Conservation (phyloP, 1,140 invertebrate genomes). For the Dermatophagoides farinae region DNA sequence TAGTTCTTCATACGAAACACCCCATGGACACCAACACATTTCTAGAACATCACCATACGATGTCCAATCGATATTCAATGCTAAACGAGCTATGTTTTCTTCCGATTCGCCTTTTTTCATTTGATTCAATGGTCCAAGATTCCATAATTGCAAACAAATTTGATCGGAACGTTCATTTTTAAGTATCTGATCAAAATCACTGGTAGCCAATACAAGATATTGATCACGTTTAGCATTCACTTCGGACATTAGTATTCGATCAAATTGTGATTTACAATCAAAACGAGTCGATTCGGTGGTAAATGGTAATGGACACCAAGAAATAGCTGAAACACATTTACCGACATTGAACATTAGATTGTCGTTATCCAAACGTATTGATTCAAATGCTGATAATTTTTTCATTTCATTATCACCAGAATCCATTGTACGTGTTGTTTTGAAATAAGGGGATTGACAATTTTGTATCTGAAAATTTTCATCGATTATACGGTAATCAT, state of each 20-base stretch:
- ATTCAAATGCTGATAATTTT: not conserved
- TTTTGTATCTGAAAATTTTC: not conserved
- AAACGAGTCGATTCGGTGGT: not conserved
- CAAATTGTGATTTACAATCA: not conserved
- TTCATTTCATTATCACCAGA: not conserved
- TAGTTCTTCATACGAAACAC: not conserved
- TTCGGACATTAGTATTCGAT: not conserved
- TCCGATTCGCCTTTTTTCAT: not conserved
- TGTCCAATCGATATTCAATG: slow-evolving; percentile 33
- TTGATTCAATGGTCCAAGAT: slow-evolving; percentile 27
- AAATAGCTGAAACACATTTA: not conserved
- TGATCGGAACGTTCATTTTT: slow-evolving; percentile 25
- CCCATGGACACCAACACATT: slow-evolving; percentile 45
- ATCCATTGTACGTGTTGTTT: not conserved
- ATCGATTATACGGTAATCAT: not conserved
- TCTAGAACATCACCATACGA: slow-evolving; percentile 38
- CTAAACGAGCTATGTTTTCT: slow-evolving; percentile 24
- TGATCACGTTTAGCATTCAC: slow-evolving; percentile 20
- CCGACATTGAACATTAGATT: not conserved
- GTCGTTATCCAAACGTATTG: not conserved
- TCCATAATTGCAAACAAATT: slow-evolving; percentile 39
- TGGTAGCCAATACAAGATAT: slow-evolving; percentile 34
- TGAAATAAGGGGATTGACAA: not conserved
- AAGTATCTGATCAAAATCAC: slow-evolving; percentile 24
- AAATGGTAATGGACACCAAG: not conserved